These are phyloP conservation scores for Venusia cambrica DNA, from an alignment of 2,888 invertebrate genomes.

Conservation along the genomic window DNA sequence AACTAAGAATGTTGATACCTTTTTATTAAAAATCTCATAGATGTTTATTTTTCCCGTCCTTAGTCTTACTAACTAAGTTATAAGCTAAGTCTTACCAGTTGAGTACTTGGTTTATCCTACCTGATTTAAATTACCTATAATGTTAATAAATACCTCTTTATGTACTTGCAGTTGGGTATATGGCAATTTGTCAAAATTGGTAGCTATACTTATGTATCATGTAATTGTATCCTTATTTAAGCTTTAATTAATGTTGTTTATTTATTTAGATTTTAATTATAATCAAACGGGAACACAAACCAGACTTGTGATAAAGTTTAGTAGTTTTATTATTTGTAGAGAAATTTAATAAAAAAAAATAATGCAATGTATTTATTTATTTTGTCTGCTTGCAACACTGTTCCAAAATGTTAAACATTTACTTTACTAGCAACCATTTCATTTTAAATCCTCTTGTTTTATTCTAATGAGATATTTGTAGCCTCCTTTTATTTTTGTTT, in stretches of 20 bases:
- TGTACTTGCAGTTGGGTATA: constrained; percentile 12
- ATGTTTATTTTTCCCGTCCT: constrained; percentile 4
- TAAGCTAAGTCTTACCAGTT: no score
- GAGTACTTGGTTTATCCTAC: no score
- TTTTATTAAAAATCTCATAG: constrained; percentile 1
- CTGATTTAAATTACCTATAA: no score
- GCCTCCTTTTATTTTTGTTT: constrained; percentile 33
- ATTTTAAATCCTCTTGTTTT: constrained; percentile 39
- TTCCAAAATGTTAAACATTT: constrained; percentile 46
- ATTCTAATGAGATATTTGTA: constrained; percentile 31
- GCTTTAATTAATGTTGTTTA: constrained; percentile 64
- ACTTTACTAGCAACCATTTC: constrained; percentile 36
- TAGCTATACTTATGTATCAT: constrained; percentile 20
- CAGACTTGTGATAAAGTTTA: constrained; percentile 76
- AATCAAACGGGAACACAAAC: constrained; percentile 61
- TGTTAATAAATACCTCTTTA: constrained; percentile 12
- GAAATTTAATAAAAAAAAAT: constrained; percentile 36
- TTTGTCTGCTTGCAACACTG: constrained; percentile 42
- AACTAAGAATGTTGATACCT: constrained; percentile 14
- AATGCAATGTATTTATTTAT: constrained; percentile 50
- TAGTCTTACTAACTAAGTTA: no score
- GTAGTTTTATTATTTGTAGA: constrained; percentile 41
- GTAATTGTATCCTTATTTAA: constrained; percentile 44
- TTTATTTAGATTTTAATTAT: constrained; percentile 59
- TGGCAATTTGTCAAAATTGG: constrained; percentile 18